A percentile compares a stretch with the other conserved stretches of the same genome.
These are phyloP conservation scores for Bubo bubo DNA, from an alignment of 2,113 vertebrate genomes.

Conservation along the genomic window DNA sequence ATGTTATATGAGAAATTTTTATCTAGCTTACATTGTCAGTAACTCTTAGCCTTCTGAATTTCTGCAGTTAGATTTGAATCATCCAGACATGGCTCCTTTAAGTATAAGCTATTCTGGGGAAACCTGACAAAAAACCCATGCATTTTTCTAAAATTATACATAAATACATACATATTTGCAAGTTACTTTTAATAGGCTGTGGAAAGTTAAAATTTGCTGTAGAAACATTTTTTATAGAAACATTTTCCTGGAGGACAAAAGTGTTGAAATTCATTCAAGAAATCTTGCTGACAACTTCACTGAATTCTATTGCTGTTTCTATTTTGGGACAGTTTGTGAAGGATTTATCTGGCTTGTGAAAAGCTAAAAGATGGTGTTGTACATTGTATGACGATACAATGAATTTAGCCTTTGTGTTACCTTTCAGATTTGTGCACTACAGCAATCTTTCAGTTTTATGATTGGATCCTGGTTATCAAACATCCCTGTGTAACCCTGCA, in stretches of 20 bases:
- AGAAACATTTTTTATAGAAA: not conserved
- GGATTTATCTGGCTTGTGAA: not conserved
- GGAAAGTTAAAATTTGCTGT: not conserved
- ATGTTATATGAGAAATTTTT: not conserved
- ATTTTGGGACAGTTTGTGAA: not conserved
- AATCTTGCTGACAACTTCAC: constrained; percentile 28
- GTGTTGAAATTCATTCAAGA: constrained; percentile 1
- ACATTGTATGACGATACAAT: not conserved
- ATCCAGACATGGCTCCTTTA: not conserved
- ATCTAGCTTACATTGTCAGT: not conserved
- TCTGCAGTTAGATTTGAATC: not conserved
- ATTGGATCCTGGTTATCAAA: not conserved
- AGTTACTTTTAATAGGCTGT: not conserved
- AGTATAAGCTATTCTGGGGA: not conserved
- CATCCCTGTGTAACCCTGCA: not conserved
- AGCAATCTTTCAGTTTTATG: not conserved
- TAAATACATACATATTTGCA: not conserved
- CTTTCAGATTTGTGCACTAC: not conserved
- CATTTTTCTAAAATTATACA: not conserved
- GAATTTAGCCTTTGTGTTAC: not conserved
- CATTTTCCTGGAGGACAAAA: not conserved
- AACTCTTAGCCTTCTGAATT: not conserved
- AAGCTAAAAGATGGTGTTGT: not conserved
- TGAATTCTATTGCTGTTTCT: not conserved
- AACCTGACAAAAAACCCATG: not conserved